Percentiles rank a stretch among this genome's conserved stretches.
These are phyloP conservation scores for Leucania comma DNA, from an alignment of 2,888 invertebrate genomes.

Conservation along the genomic window DNA sequence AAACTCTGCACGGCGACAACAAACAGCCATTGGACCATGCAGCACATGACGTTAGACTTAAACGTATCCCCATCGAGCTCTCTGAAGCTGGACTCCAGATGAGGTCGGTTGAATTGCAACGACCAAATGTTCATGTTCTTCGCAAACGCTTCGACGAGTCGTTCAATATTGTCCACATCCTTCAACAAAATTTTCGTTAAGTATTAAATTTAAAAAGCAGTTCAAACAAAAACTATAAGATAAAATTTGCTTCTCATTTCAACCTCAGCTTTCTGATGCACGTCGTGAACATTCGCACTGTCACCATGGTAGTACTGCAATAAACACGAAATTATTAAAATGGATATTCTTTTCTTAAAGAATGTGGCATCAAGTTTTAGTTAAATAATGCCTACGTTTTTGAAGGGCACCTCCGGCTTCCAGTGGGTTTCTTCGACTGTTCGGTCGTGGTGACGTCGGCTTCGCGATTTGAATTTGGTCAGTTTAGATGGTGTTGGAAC, in stretches of 20 bases:
- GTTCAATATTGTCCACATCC: slow-evolving; percentile 95
- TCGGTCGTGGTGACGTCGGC: slow-evolving; percentile 80
- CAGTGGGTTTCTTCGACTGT: slow-evolving; percentile 93
- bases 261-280: slow-evolving; percentile 74
- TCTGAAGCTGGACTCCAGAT: slow-evolving; percentile 95
- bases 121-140: slow-evolving; percentile 96
- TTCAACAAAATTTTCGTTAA: slow-evolving; percentile 70
- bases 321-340: neutral
- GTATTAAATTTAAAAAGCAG: neutral
- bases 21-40: slow-evolving; percentile 97
- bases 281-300: slow-evolving; percentile 68
- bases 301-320: slow-evolving; percentile 85
- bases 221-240: neutral
- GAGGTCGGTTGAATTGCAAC: slow-evolving; percentile 95
- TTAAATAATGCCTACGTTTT: slow-evolving; percentile 92
- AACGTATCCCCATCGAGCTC: slow-evolving; percentile 97
- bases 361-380: neutral
- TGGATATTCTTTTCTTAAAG: neutral
- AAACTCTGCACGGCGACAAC: slow-evolving; percentile 95
- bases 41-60: slow-evolving; percentile 98
- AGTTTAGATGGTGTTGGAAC: neutral
- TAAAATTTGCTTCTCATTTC: slow-evolving; percentile 60
- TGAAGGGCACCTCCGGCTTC: slow-evolving; percentile 97
- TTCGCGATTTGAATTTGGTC: neutral
- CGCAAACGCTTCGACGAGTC: slow-evolving; percentile 92